These are phyloP conservation scores for Antrozous pallidus DNA, from an alignment of 2,797 vertebrate genomes.

Conservation along the genomic window DNA sequence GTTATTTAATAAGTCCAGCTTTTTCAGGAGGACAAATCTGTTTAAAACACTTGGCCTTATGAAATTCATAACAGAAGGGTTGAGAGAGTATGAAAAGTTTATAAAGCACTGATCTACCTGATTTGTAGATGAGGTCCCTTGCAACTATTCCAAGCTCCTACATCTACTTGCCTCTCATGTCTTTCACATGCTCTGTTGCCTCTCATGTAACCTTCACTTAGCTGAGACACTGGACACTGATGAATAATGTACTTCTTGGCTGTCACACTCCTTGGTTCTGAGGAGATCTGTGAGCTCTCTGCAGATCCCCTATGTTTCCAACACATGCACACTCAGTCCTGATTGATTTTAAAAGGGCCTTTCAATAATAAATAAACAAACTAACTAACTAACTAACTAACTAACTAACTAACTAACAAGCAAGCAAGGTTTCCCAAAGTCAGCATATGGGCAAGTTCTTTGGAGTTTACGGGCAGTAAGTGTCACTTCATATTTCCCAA, in stretches of 20 bases:
- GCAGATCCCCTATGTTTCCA: not conserved
- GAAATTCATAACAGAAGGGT: not conserved
- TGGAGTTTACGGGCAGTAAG: not conserved
- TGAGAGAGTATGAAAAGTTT: not conserved
- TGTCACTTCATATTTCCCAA: constrained; percentile 39
- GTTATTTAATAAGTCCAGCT: constrained; percentile 23
- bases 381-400: not conserved
- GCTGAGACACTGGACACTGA: not conserved
- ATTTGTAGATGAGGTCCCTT: not conserved
- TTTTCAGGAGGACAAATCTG: not conserved
- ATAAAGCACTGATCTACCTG: not conserved
- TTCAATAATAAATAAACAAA: not conserved
- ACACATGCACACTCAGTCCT: not conserved
- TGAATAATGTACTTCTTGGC: not conserved
- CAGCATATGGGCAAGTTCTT: not conserved
- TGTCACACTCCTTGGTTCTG: not conserved
- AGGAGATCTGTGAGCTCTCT: constrained; percentile 11
- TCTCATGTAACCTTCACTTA: not conserved
- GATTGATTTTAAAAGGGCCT: not conserved
- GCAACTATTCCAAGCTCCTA: not conserved
- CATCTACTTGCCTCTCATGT: not conserved
- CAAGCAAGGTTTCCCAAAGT: not conserved
- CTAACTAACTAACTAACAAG: too few species aligned
- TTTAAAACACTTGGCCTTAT: not conserved
- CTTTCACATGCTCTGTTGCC: too few species aligned